Percentiles rank a stretch among this genome's conserved stretches.
phyloP scores from a whole-genome alignment of 2,113 vertebrate genomes.

The Okapia johnstoni region DNA sequence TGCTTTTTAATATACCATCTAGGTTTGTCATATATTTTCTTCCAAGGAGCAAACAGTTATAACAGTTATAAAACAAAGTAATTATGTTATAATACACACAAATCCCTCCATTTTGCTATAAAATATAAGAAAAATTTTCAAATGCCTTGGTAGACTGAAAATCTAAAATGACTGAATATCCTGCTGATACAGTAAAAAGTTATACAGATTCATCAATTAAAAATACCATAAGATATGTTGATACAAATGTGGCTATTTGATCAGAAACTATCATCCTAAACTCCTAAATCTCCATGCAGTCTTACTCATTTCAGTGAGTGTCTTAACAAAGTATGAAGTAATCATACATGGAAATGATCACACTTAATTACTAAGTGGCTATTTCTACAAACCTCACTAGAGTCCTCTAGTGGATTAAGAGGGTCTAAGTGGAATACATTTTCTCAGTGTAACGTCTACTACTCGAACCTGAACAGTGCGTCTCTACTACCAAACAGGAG shows the following conservation, averaged over 20 bases:
- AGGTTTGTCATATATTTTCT: not conserved
- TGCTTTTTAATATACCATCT: not conserved
- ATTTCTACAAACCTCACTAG: not conserved
- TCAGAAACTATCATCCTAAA: not conserved
- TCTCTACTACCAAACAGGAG: not conserved
- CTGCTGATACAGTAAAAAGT: not conserved
- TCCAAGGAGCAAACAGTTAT: not conserved
- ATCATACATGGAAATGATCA: not conserved
- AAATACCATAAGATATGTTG: not conserved
- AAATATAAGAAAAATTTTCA: not conserved
- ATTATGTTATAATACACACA: not conserved
- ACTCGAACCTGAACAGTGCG: not conserved
- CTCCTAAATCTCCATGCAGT: not conserved
- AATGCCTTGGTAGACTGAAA: not conserved
- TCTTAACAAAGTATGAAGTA: not conserved
- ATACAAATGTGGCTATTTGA: not conserved
- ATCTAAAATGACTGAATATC: not conserved
- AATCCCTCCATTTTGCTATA: not conserved
- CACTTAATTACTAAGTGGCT: not conserved
- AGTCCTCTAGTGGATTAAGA: not conserved
- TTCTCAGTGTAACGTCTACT: not conserved
- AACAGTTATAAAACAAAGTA: not conserved
- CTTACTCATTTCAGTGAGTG: not conserved
- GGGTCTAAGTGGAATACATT: not conserved
- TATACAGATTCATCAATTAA: not conserved